Evolutionary conservation across 2,797 vertebrate species (phyloP).

Genomic region (Artibeus jamaicensis): DNA sequence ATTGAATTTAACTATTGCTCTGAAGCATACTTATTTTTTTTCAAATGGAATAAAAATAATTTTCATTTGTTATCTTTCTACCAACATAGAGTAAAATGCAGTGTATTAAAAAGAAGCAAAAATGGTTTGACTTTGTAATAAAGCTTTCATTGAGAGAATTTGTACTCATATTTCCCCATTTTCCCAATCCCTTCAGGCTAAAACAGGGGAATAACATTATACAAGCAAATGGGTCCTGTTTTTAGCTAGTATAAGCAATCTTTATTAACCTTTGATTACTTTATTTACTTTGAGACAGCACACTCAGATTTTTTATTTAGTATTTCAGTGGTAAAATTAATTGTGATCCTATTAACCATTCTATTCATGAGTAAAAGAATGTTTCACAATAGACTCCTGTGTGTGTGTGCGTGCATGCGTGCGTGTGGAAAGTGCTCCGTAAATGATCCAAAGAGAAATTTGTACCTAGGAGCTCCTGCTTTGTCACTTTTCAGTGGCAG

Average conservation of each 20-base stretch:
- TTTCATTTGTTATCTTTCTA: conserved; percentile 42
- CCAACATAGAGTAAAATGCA: background rate
- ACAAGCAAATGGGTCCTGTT: background rate
- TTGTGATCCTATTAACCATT: background rate
- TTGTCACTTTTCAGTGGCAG: background rate
- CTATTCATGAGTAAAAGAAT: conserved; percentile 14
- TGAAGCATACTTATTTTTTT: background rate
- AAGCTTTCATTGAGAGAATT: background rate
- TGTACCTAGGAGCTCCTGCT: background rate
- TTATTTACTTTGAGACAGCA: background rate
- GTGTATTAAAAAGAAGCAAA: conserved; percentile 20
- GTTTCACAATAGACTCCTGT: background rate
- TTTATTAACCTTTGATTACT: conserved; percentile 22
- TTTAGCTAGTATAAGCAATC: background rate
- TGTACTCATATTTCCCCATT: background rate
- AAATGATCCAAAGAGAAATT: background rate
- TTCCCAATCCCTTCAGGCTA: background rate
- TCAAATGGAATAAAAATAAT: background rate
- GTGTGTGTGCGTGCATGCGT: background rate
- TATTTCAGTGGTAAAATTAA: background rate
- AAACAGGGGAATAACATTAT: background rate
- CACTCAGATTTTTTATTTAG: background rate
- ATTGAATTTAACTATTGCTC: background rate
- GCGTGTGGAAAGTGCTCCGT: background rate
- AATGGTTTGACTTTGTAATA: conserved; percentile 13